Evolutionary conservation across 2,888 invertebrate species (phyloP).

Genomic region (Empis livida): DNA sequence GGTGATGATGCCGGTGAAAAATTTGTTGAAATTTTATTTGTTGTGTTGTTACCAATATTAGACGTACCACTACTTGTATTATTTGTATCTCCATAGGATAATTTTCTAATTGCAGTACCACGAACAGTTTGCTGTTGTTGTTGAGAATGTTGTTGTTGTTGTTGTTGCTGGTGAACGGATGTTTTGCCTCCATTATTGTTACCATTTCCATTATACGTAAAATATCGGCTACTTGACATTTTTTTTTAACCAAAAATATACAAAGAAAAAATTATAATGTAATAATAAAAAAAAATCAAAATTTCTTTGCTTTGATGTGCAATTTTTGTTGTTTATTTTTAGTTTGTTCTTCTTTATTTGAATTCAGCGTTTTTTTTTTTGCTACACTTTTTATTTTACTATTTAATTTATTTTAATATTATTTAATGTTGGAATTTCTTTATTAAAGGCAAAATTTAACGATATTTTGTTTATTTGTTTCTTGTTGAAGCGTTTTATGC

Average conservation of each 20-base stretch:
- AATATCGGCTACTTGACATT: not conserved
- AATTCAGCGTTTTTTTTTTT: not conserved
- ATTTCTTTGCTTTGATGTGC: not conserved
- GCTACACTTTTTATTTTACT: not conserved
- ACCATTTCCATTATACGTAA: not conserved
- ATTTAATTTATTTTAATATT: not conserved
- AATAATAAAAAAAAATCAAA: not conserved
- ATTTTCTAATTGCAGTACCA: slow-evolving; percentile 21
- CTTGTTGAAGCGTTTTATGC: not conserved
- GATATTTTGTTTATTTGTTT: not conserved
- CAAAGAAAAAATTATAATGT: not conserved
- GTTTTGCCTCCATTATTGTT: slow-evolving; percentile 10
- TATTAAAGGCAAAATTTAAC: not conserved
- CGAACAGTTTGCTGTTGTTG: slow-evolving; percentile 11
- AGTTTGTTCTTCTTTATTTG: too few relatives aligned
- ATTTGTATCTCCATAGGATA: slow-evolving; percentile 17
- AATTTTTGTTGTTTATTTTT: too few relatives aligned
- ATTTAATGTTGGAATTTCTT: not conserved
- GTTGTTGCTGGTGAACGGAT: slow-evolving; percentile 10
- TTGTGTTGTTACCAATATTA: not conserved
- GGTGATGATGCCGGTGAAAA: not conserved
- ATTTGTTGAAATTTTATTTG: slow-evolving; percentile 2
- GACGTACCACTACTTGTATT: not conserved
- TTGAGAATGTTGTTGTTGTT: slow-evolving; percentile 14
- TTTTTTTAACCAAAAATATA: not conserved